phyloP scores from a whole-genome alignment of 2,888 invertebrate species.

The Acheta domesticus region DNA sequence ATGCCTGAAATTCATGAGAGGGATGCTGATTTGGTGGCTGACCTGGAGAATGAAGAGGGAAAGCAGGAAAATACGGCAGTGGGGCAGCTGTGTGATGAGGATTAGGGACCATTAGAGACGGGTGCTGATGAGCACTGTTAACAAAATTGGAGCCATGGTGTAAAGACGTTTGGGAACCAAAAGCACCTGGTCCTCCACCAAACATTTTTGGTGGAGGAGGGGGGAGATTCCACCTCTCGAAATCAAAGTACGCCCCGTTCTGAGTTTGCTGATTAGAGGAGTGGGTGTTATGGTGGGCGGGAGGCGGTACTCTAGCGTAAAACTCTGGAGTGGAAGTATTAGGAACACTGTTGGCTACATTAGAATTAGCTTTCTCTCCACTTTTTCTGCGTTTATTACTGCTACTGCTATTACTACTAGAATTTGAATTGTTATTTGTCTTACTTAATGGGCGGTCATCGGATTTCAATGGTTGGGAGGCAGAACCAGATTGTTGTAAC shows the following conservation, averaged over 20 bases:
- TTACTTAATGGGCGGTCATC: constrained; percentile 30
- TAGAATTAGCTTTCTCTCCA: constrained; percentile 54
- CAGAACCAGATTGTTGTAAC: constrained; percentile 49
- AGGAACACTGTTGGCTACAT: constrained; percentile 53
- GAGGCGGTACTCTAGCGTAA: constrained; percentile 64
- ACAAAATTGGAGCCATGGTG: constrained; percentile 53
- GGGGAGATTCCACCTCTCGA: constrained; percentile 76
- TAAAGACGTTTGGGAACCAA: constrained; percentile 57
- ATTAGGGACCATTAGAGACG: constrained; percentile 65
- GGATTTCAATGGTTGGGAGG: constrained; percentile 29
- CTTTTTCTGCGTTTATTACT: constrained; percentile 55
- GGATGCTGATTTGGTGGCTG: constrained; percentile 55
- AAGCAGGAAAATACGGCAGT: constrained; percentile 72
- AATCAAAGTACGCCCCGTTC: constrained; percentile 72
- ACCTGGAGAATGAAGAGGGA: constrained; percentile 61
- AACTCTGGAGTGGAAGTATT: constrained; percentile 54
- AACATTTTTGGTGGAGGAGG: constrained; percentile 67
- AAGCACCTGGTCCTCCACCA: constrained; percentile 55
- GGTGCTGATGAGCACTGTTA: constrained; percentile 58
- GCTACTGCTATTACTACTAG: constrained; percentile 37
- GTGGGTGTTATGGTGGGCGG: constrained; percentile 67
- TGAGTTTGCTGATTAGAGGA: constrained; percentile 54
- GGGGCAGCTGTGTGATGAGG: constrained; percentile 59
- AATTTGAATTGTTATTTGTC: not conserved
- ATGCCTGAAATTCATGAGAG: constrained; percentile 61